phyloP scores from a whole-genome alignment of 2,113 vertebrate genomes.

The Syngnathus scovelli region DNA sequence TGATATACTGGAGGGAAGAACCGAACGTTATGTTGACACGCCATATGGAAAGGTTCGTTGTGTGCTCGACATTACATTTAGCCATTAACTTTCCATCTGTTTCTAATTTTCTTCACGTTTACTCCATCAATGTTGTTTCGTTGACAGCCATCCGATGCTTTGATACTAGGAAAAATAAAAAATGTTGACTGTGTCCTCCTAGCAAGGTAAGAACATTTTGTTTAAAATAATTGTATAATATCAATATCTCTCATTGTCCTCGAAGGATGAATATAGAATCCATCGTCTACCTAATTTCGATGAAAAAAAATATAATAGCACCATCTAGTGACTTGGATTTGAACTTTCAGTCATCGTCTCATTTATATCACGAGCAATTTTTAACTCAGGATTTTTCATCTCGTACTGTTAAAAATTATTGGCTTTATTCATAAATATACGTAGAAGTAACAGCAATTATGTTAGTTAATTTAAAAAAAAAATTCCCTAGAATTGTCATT shows the following conservation, averaged over 20 bases:
- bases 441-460: too few relatives aligned
- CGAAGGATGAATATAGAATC: too few relatives aligned
- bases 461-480: too few relatives aligned
- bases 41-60: constrained; percentile 88
- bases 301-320: background rate
- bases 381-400: too few relatives aligned
- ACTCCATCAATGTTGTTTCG: constrained; percentile 3
- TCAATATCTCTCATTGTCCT: background rate
- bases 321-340: constrained; percentile 54
- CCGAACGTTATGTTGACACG: constrained; percentile 88
- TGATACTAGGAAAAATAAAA: constrained; percentile 93
- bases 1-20: constrained; percentile 91
- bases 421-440: too few relatives aligned
- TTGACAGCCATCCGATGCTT: constrained; percentile 87
- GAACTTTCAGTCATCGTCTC: background rate
- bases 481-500: too few relatives aligned
- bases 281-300: background rate
- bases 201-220: constrained; percentile 76
- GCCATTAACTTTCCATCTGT: background rate
- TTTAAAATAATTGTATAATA: background rate
- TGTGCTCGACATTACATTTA: background rate
- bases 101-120: background rate
- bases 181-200: constrained; percentile 92
- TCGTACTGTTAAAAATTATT: too few relatives aligned
- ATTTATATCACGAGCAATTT: too few relatives aligned